Evolutionary conservation across 2,888 invertebrate species (phyloP), one percentile per base, ranked within the genome.

Genomic region (Tipula vernalis): DNA sequence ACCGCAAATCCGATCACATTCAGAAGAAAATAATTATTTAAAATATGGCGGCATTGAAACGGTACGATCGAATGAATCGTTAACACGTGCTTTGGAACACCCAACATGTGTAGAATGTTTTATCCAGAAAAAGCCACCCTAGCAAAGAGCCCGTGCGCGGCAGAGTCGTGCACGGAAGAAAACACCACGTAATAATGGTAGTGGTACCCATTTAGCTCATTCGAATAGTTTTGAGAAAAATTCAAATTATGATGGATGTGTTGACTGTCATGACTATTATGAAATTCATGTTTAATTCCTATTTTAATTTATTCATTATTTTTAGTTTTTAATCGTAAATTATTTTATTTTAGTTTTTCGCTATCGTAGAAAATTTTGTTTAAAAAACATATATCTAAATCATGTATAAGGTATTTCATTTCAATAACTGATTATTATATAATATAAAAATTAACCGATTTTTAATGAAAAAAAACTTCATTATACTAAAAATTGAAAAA

Each of bases 41-140:
- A 90, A 89, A 86, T 90, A 91, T 87, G 89, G 89, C 36, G 89
- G 89, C 39, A 15, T 71, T 86, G 93, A 94, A 51, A 93, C 93
- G 0, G 92, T 93, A 0, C 93, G 93, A 88, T 93, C 93, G 2
- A 93, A 93, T 86, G 93, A 93, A 89, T 93, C 93, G 0, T 93
- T 93, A 85, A 91, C 92, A 13, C 92, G 92, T 89, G 92, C 93
- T 13, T 93, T 95, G 87, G 95, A 95, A 88, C 94, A 94, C 87
- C 94, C 95, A 85, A 95, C 95, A 39, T 95, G 95, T 91, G 95
- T 95, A 89, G 95, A 95, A 89, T 95, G 95, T 90, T 93, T 95
- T 91, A 93, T 86, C 36, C 36, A 95, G 88, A 93, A 93, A 91
- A 51, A 51, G 39, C 92, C 92, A 88, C 94, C 94, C 93, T 94